phyloP scores from a whole-genome alignment of 2,797 vertebrate species.

The Phataginus tricuspis region DNA sequence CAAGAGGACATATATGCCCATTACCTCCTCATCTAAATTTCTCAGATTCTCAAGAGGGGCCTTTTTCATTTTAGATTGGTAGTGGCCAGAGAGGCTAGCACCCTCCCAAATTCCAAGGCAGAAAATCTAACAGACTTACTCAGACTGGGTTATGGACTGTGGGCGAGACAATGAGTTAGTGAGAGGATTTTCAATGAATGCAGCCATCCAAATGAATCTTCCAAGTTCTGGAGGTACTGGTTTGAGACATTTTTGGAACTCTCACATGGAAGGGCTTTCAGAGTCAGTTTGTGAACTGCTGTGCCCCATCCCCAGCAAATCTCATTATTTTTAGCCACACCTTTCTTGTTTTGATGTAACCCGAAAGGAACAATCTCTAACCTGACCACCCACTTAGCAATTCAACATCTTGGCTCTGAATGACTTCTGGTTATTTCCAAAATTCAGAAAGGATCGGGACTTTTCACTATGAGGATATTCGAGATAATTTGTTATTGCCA shows the following conservation, averaged over 20 bases:
- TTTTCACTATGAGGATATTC: slow-evolving; percentile 2
- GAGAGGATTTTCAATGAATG: slow-evolving; percentile 25
- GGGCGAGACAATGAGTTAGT: neutral
- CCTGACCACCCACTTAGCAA: slow-evolving; percentile 54
- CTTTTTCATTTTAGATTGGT: neutral
- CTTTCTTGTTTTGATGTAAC: slow-evolving; percentile 55
- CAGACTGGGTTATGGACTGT: neutral
- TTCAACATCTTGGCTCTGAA: slow-evolving; percentile 10
- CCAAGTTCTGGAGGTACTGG: neutral
- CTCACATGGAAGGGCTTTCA: neutral
- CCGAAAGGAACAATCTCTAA: slow-evolving; percentile 15
- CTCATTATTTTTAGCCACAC: slow-evolving; percentile 43
- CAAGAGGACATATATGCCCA: neutral
- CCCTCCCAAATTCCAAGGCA: slow-evolving; percentile 35
- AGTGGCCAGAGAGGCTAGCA: neutral
- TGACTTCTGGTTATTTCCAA: neutral
- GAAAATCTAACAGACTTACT: slow-evolving; percentile 2
- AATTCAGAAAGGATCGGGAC: slow-evolving; percentile 19
- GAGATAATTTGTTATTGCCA: slow-evolving; percentile 3
- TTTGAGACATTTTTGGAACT: slow-evolving; percentile 16
- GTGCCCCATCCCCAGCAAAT: neutral
- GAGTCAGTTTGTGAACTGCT: neutral
- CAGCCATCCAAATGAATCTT: neutral
- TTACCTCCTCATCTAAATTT: slow-evolving; percentile 11
- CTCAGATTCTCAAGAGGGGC: neutral